Percentiles rank a stretch among this genome's conserved stretches.
Conservation (phyloP, 2,113 vertebrate genomes). For the Sterna hirundo region DNA sequence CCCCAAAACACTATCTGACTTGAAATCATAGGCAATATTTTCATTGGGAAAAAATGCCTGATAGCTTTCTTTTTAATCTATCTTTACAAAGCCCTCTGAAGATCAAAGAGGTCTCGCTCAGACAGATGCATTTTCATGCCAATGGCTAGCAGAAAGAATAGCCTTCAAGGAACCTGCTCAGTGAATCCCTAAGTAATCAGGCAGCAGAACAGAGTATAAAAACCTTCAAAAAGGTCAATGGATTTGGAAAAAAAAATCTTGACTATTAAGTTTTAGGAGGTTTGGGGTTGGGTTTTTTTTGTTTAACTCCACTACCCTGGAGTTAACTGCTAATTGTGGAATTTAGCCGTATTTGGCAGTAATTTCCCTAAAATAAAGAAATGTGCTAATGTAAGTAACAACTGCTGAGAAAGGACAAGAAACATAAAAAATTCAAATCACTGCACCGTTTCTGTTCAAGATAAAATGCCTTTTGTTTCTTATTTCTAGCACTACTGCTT, state of each 20-base stretch:
- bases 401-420: neutral
- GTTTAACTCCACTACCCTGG: neutral
- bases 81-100: slow-evolving; percentile 67
- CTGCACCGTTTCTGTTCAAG: neutral
- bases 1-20: neutral
- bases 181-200: slow-evolving; percentile 68
- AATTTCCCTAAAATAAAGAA: slow-evolving; percentile 8
- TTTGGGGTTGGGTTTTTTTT: neutral
- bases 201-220: slow-evolving; percentile 45
- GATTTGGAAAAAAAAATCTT: neutral
- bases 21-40: slow-evolving; percentile 49
- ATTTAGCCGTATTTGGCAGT: neutral
- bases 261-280: neutral
- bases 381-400: slow-evolving; percentile 12
- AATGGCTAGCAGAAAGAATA: slow-evolving; percentile 58
- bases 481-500: slow-evolving; percentile 17
- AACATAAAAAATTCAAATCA: neutral
- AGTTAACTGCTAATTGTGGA: neutral
- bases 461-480: slow-evolving; percentile 27
- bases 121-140: slow-evolving; percentile 66
- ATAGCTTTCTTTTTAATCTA: slow-evolving; percentile 65
- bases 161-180: slow-evolving; percentile 63
- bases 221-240: slow-evolving; percentile 55
- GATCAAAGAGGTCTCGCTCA: slow-evolving; percentile 69
- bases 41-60: slow-evolving; percentile 40